Evolutionary conservation across 2,797 vertebrate species (phyloP).

Genomic region (Nannoperca obscura): DNA sequence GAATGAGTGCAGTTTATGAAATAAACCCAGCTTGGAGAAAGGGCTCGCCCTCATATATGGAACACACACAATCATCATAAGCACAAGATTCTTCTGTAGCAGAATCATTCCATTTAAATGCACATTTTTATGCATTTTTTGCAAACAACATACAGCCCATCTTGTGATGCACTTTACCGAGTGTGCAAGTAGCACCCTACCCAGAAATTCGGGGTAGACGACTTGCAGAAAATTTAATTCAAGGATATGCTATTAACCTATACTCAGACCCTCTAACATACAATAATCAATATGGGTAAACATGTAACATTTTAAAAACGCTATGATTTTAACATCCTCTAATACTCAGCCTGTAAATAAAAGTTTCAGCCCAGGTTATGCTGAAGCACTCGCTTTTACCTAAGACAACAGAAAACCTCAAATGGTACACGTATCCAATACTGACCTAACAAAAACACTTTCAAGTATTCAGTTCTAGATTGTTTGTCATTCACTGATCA

Average conservation of each 20-base stretch:
- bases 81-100: background rate
- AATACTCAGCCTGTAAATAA: background rate
- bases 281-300: no score
- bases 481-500: background rate
- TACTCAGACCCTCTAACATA: background rate
- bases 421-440: background rate
- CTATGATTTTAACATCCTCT: background rate
- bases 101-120: background rate
- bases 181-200: background rate
- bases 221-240: background rate
- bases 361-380: background rate
- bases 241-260: background rate
- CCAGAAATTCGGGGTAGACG: background rate
- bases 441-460: background rate
- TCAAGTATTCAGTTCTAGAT: background rate
- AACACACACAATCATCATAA: background rate
- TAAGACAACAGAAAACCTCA: background rate
- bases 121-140: background rate
- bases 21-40: conserved; percentile 8
- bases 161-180: background rate
- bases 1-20: conserved; percentile 35
- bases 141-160: background rate
- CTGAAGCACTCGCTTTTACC: background rate
- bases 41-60: background rate
- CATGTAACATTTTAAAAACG: background rate